Evolutionary conservation across 64 coral and sea anemone genomes (phyloP), one percentile per base, ranked within the genome.

Genomic region (Dendrophyllia cribrosa): DNA sequence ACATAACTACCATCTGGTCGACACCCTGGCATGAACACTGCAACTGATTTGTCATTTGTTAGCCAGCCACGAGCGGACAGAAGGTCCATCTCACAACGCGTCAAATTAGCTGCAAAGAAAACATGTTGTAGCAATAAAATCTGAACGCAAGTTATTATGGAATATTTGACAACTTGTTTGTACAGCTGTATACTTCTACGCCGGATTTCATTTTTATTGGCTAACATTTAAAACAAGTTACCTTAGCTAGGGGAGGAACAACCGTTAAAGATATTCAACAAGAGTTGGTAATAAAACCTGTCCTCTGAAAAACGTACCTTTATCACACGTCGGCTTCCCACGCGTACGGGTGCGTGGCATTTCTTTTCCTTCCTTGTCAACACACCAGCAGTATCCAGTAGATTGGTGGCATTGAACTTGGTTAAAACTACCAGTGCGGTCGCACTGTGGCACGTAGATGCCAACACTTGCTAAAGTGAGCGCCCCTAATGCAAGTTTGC

Each of bases 361-460:
- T 74, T 86, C 80, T 19, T 50, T 74, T 53, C 91, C 91, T 8
- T 14, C 6, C 15, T 87, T 25, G 65, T 92, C 75, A 50, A 92
- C 91, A 60, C 91, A 92, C 91, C 91, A 92, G 82, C 91, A 92
- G 46, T 86, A 86, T 49, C 72, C 82, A 56, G 79, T 86, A 13
- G 90, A 74, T 21, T 21, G n/a, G 56, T 92, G 82, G 23, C 91
- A 92, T 84, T 92, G 91, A 19, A 47, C 45, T 22, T 64, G 7
- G 15, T 78, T 76, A 69, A 86, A 92, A 11, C 72, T 76, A 14
- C 82, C 91, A 43, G 86, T 59, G 12, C 43, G 23, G n/a, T 61
- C 78, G 56, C 91, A 92, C 15, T 77, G 71, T 56, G 91, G 91
- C 12, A 92, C 91, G 77, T 76, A 92, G 20, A 75, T 72, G 2